Conservation (phyloP, 1,140 invertebrate species). For the Ceratosolen fusciceps region DNA sequence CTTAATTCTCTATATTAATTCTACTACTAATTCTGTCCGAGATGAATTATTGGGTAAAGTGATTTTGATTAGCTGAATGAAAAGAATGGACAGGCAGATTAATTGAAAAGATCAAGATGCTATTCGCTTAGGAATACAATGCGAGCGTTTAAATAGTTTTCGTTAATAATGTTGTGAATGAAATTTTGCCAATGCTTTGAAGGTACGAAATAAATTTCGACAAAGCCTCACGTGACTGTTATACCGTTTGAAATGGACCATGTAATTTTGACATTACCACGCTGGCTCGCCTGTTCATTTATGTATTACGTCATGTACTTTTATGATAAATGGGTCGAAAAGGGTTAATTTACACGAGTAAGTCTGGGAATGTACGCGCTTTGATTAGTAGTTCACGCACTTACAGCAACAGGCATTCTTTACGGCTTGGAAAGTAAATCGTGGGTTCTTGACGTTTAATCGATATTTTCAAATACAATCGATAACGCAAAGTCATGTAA, state of each 20-base stretch:
- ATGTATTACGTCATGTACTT: background rate
- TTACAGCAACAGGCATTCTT: background rate
- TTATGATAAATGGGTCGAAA: background rate
- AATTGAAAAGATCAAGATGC: slow-evolving; percentile 37
- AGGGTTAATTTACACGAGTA: background rate
- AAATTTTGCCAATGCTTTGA: background rate
- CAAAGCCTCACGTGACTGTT: background rate
- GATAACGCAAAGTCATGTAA: background rate
- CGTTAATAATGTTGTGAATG: background rate
- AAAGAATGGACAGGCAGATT: slow-evolving; percentile 15
- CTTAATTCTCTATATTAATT: background rate
- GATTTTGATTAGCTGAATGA: slow-evolving; percentile 47
- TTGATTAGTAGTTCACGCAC: background rate
- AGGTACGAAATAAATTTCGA: slow-evolving; percentile 3
- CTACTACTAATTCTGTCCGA: background rate
- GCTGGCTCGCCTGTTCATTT: background rate
- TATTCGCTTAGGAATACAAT: background rate
- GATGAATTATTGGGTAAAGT: slow-evolving; percentile 41
- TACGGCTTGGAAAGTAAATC: background rate
- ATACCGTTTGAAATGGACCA: background rate
- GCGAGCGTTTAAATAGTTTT: background rate
- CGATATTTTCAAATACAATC: background rate
- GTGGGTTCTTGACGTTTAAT: background rate
- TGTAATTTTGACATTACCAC: background rate
- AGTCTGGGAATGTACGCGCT: background rate